These are phyloP conservation scores for Moxostoma hubbsi DNA, from an alignment of 2,797 vertebrate genomes.

Conservation along the genomic window DNA sequence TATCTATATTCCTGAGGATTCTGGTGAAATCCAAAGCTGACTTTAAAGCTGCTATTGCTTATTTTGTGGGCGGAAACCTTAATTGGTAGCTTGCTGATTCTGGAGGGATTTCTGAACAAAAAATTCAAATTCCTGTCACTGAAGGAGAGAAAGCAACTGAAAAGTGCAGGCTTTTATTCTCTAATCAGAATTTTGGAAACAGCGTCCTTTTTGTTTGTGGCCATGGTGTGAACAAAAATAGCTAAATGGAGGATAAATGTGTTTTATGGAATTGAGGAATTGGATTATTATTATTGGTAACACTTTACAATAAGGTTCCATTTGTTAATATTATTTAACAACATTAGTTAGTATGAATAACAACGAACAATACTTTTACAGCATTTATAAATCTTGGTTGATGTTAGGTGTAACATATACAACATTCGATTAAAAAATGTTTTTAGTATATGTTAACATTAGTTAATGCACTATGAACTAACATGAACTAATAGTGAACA, in stretches of 20 bases:
- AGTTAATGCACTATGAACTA: too few species aligned
- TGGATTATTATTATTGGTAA: background rate
- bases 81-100: slow-evolving; percentile 73
- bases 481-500: too few species aligned
- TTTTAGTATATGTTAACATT: too few species aligned
- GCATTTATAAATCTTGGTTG: too few species aligned
- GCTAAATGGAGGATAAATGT: slow-evolving; percentile 1
- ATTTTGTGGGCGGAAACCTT: slow-evolving; percentile 70
- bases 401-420: too few species aligned
- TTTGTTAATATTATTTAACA: too few species aligned
- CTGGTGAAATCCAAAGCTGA: slow-evolving; percentile 65
- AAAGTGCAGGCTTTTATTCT: slow-evolving; percentile 60
- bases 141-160: slow-evolving; percentile 17
- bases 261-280: slow-evolving; percentile 1
- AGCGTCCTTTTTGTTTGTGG: slow-evolving; percentile 51
- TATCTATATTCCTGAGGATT: slow-evolving; percentile 74
- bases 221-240: slow-evolving; percentile 26
- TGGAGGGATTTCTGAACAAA: slow-evolving; percentile 66
- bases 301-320: too few species aligned
- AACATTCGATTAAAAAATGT: too few species aligned
- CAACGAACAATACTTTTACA: too few species aligned
- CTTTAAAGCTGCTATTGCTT: slow-evolving; percentile 63
- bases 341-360: too few species aligned
- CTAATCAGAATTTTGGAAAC: slow-evolving; percentile 47
- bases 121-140: slow-evolving; percentile 57